Evolutionary conservation across 2,113 vertebrate genomes (phyloP), one percentile per base, ranked within the genome.

Genomic region (Nyctereutes procyonoides): DNA sequence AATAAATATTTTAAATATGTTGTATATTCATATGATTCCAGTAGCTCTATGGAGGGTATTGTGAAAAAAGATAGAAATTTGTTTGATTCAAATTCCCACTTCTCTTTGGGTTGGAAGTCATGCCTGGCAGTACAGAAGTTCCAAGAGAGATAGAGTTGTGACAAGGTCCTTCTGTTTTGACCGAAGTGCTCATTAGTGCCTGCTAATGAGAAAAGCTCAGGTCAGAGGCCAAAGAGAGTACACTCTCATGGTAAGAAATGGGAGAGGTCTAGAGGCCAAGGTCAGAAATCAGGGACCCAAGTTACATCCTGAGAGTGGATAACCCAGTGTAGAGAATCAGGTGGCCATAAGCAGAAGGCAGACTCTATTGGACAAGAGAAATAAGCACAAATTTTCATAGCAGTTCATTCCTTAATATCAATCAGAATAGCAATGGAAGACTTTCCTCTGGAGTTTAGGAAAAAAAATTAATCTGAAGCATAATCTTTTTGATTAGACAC

Each of bases 161-260:
- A 88, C n/a, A 76, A 53, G 90, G 76, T 93, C 56, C 88, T 93
- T 88, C 62, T 93, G 2, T 38, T 93, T 95, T 91, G 85, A 79
- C 95, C 4, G 2, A 32, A 89, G 24, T 69, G 60, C 82, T 97
- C 73, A 93, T 86, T 97, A 96, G 58, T 80, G 76, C 9, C 90
- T 97, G 93, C 58, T 96, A 95, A 97, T 93, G 74, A 97, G 93
- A 84, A 83, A 93, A 90, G 26, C 30, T 90, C 60, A 73, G 53
- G 79, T 96, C 80, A 93, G 63, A 96, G 92, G 83, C 24, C 83
- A 96, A 74, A 80, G 15, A 89, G n/a, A 53, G 8, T 48, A 77
- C 5, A 92, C 26, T 32, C 2, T 65, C 43, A 79, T 55, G 6
- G 14, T 84, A 43, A 83, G 67, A 93, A 93, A 87, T 55, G 55